Evolutionary conservation across 2,797 vertebrate species (phyloP).

Genomic region (Mormyrops attenuatus): DNA sequence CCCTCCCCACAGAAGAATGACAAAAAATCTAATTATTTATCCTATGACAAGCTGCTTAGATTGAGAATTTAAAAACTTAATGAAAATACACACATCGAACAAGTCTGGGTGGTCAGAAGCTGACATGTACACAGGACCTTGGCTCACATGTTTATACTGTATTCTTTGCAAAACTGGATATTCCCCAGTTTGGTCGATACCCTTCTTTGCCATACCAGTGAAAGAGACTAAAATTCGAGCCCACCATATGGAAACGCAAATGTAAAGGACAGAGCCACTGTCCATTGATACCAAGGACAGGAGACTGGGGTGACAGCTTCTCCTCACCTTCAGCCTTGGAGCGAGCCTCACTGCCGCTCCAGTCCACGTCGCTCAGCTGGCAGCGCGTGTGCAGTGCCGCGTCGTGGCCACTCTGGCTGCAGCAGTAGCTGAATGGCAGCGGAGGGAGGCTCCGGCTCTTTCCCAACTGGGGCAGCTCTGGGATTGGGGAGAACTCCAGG

Average conservation of each 20-base stretch:
- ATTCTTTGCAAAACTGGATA: background rate
- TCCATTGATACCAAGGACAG: background rate
- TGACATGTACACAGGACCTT: background rate
- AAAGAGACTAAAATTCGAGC: background rate
- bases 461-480: constrained; percentile 53
- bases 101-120: background rate
- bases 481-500: constrained; percentile 64
- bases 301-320: background rate
- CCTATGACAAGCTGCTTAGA: background rate
- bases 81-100: background rate
- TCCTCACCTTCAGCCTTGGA: constrained; percentile 35
- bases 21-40: background rate
- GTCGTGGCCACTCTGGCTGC: constrained; percentile 45
- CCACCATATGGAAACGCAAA: background rate
- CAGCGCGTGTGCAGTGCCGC: constrained; percentile 37
- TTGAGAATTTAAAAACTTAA: too few species aligned
- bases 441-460: constrained; percentile 64
- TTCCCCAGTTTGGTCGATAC: background rate
- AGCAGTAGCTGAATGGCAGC: constrained; percentile 53
- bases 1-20: background rate
- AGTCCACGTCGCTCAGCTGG: constrained; percentile 28
- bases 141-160: background rate
- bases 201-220: background rate
- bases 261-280: background rate
- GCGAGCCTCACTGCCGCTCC: background rate